Conservation (phyloP, 2,888 invertebrate genomes). For the Cryptosula pallasiana region DNA sequence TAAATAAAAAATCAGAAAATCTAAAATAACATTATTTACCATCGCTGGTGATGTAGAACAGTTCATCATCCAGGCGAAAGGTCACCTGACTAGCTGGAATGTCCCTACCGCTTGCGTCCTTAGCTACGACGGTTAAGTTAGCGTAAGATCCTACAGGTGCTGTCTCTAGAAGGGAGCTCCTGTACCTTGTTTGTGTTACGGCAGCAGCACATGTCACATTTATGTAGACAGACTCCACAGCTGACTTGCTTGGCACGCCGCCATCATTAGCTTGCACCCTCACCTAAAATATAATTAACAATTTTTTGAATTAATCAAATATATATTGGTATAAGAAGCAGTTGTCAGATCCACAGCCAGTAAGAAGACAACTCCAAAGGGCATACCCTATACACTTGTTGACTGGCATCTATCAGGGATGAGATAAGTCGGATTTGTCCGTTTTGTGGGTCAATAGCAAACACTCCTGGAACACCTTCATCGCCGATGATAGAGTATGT, state of each 20-base stretch:
- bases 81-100: not conserved
- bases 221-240: conserved; percentile 19
- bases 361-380: too few relatives aligned
- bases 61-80: not conserved
- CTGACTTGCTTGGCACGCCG: not conserved
- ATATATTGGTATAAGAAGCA: too few relatives aligned
- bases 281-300: not conserved
- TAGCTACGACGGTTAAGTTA: not conserved
- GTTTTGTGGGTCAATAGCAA: conserved; percentile 78
- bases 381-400: not conserved
- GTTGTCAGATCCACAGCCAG: too few relatives aligned
- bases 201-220: conserved; percentile 14
- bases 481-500: conserved; percentile 26
- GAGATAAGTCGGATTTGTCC: conserved; percentile 75
- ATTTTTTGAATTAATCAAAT: too few relatives aligned
- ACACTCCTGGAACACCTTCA: conserved; percentile 76
- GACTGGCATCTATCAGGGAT: conserved; percentile 59
- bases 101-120: not conserved
- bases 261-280: conserved; percentile 8
- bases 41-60: conserved; percentile 15
- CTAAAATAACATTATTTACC: not conserved
- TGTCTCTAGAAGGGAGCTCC: not conserved
- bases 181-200: not conserved
- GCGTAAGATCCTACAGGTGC: conserved; percentile 10
- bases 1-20: too few relatives aligned